phyloP scores from a whole-genome alignment of 1,140 invertebrate genomes.

The Ostrea edulis region DNA sequence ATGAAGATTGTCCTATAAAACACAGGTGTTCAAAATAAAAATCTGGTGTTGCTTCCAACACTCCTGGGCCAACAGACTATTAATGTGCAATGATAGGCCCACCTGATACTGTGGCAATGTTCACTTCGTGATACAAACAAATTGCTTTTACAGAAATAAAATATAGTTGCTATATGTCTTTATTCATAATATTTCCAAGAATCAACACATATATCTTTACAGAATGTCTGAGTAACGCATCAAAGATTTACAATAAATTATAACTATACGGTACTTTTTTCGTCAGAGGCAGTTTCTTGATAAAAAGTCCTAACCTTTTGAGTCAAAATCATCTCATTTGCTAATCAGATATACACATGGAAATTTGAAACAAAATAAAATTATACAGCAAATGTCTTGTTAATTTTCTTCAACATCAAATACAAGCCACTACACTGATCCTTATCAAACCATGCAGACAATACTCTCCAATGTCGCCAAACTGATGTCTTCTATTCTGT shows the following conservation, averaged over 20 bases:
- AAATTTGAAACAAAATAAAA: not conserved
- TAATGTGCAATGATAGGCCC: not conserved
- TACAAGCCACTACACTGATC: not conserved
- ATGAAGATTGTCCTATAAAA: conserved; percentile 5
- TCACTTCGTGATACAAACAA: not conserved
- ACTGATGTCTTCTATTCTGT: not conserved
- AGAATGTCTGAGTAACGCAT: not conserved
- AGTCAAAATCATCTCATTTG: too few species aligned
- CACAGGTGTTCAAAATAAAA: conserved; percentile 35
- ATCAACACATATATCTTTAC: not conserved
- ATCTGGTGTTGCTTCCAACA: not conserved
- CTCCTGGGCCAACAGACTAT: not conserved
- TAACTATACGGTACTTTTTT: too few species aligned
- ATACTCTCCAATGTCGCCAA: conserved; percentile 6
- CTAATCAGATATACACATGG: not conserved
- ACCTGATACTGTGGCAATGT: not conserved
- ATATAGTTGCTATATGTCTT: not conserved
- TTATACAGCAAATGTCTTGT: not conserved
- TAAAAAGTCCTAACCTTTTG: too few species aligned
- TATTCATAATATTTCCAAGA: not conserved
- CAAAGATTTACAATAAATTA: too few species aligned
- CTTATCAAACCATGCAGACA: not conserved
- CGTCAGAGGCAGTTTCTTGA: too few species aligned
- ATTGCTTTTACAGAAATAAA: not conserved
- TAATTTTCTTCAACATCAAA: conserved; percentile 4